phyloP scores from a whole-genome alignment of 2,888 invertebrate species.

The Sepiola atlantica region DNA sequence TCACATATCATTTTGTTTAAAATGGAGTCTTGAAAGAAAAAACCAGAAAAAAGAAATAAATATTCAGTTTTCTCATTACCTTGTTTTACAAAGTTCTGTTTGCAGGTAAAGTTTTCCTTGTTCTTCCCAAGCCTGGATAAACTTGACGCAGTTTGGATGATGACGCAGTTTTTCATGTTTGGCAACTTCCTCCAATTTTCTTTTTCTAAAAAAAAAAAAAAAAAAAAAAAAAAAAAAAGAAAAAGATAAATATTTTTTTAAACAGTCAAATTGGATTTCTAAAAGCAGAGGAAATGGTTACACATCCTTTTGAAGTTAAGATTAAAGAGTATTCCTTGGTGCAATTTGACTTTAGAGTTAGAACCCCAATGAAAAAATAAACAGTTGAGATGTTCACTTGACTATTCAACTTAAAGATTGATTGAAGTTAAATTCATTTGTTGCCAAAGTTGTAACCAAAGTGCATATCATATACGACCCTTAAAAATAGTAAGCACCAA shows the following conservation, averaged over 20 bases:
- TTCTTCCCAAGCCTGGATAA: conserved; percentile 85
- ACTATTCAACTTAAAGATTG: too few species aligned
- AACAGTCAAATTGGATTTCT: not conserved
- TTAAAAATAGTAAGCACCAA: too few species aligned
- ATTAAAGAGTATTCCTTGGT: too few species aligned
- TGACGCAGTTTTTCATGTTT: conserved; percentile 82
- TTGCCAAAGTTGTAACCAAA: too few species aligned
- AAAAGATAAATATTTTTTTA: not conserved
- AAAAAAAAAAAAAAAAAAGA: not conserved
- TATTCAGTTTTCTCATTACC: conserved; percentile 58
- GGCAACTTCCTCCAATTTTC: conserved; percentile 81
- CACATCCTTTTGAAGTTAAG: not conserved
- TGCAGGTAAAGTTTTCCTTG: conserved; percentile 81
- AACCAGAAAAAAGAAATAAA: too few species aligned
- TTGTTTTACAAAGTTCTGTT: conserved; percentile 82
- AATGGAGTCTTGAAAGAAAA: too few species aligned
- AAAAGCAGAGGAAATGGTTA: not conserved
- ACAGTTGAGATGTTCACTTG: not conserved
- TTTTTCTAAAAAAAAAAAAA: conserved; percentile 69
- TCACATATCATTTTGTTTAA: too few species aligned
- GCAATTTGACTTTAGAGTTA: too few species aligned
- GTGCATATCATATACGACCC: too few species aligned
- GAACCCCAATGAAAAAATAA: not conserved
- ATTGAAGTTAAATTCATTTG: too few species aligned
- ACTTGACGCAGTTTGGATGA: conserved; percentile 82